Conservation (phyloP, 2,113 vertebrate species). For the Archilochus colubris region DNA sequence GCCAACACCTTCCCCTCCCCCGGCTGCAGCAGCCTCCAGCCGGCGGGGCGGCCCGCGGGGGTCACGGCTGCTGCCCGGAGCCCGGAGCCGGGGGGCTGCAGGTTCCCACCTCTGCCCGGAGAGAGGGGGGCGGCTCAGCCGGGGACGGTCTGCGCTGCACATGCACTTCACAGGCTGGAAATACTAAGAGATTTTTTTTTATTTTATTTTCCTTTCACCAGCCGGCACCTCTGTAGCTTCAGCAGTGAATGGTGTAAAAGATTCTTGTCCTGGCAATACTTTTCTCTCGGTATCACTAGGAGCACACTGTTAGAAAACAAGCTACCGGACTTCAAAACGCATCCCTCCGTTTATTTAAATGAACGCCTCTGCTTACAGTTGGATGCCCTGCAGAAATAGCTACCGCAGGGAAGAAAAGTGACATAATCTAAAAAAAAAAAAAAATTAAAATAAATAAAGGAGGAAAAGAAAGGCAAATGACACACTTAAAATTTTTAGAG, state of each 20-base stretch:
- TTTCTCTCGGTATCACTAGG: no score
- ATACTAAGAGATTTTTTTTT: neutral
- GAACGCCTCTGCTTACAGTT: neutral
- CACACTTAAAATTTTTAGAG: neutral
- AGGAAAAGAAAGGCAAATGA: neutral
- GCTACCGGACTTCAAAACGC: fast-evolving
- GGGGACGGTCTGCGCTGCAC: neutral
- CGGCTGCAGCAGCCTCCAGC: neutral
- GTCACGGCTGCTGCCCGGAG: no score
- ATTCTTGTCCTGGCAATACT: neutral
- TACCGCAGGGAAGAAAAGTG: no score
- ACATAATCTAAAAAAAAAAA: fast-evolving
- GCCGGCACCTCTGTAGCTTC: neutral
- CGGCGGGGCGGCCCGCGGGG: no score
- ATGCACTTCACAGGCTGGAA: fast-evolving
- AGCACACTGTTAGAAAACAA: fast-evolving
- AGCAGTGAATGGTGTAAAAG: neutral
- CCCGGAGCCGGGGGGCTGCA: no score
- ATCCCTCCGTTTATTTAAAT: neutral
- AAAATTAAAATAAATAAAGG: no score
- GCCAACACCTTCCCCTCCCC: neutral
- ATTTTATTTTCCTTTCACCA: no score
- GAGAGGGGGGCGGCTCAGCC: neutral
- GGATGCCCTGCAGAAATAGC: neutral
- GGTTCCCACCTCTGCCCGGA: neutral